These are phyloP conservation scores for Eulithis prunata DNA, from an alignment of 2,888 invertebrate species.

Conservation along the genomic window DNA sequence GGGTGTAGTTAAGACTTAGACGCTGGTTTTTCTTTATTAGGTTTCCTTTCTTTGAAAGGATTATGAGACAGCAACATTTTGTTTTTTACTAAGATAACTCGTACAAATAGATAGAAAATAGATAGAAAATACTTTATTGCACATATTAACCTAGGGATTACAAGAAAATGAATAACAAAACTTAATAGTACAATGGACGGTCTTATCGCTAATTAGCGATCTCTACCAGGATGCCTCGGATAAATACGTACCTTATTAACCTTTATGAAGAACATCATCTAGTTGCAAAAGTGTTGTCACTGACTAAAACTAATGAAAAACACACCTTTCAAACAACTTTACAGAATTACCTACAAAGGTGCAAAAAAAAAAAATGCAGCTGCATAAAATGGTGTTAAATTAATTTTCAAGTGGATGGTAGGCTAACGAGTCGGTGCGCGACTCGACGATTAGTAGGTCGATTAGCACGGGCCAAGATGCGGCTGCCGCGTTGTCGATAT, in stretches of 20 bases:
- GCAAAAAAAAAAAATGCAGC: slow-evolving; percentile 17
- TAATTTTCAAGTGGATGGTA: slow-evolving; percentile 28
- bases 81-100: too few relatives aligned
- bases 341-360: slow-evolving; percentile 2
- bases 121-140: too few relatives aligned
- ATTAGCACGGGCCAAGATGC: slow-evolving; percentile 72
- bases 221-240: too few relatives aligned
- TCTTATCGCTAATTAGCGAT: too few relatives aligned
- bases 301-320: background rate
- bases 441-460: slow-evolving; percentile 69
- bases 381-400: slow-evolving; percentile 30
- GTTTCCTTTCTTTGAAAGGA: background rate
- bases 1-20: slow-evolving; percentile 7
- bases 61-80: too few relatives aligned
- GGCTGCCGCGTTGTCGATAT: slow-evolving; percentile 44
- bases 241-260: too few relatives aligned
- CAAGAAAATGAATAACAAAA: too few relatives aligned
- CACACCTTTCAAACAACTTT: slow-evolving; percentile 10
- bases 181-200: too few relatives aligned
- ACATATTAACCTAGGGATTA: too few relatives aligned
- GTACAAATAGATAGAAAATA: too few relatives aligned
- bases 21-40: background rate
- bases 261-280: too few relatives aligned
- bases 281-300: too few relatives aligned
- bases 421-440: slow-evolving; percentile 41